These are phyloP conservation scores for Apodemia duryi DNA, from an alignment of 2,888 invertebrate species.

Conservation along the genomic window DNA sequence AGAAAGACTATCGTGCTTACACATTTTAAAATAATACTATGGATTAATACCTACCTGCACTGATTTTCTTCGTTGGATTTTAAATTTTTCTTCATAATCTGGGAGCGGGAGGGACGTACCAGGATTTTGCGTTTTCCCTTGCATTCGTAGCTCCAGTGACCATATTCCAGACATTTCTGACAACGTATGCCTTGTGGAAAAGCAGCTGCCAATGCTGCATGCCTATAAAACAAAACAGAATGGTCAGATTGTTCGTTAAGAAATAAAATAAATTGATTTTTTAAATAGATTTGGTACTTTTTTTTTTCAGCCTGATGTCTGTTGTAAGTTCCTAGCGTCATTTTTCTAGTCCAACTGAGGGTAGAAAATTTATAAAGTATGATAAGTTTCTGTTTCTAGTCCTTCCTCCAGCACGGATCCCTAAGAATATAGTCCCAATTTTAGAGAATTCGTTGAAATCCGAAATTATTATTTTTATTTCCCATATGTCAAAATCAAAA, in stretches of 20 bases:
- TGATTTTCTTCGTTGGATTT: slow-evolving; percentile 56
- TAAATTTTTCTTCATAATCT: slow-evolving; percentile 84
- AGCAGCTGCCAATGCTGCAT: slow-evolving; percentile 80
- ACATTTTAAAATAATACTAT: not conserved
- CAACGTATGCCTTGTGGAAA: slow-evolving; percentile 90
- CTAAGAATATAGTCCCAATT: slow-evolving; percentile 9
- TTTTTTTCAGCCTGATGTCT: slow-evolving; percentile 68
- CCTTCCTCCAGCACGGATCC: not conserved
- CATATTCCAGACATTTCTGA: slow-evolving; percentile 94
- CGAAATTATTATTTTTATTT: slow-evolving; percentile 19
- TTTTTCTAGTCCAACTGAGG: slow-evolving; percentile 35
- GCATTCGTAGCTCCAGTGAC: slow-evolving; percentile 97
- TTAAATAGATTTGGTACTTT: slow-evolving; percentile 52
- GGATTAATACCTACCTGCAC: slow-evolving; percentile 50
- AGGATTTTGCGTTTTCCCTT: slow-evolving; percentile 93
- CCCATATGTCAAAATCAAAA: not conserved
- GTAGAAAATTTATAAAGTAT: not conserved
- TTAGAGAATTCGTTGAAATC: not conserved
- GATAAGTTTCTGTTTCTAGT: not conserved
- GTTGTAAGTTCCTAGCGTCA: slow-evolving; percentile 72
- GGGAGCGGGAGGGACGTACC: slow-evolving; percentile 90
- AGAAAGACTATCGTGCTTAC: no score
- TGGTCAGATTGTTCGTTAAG: not conserved
- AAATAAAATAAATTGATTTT: slow-evolving; percentile 6
- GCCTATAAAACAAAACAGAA: slow-evolving; percentile 48